phyloP scores from a whole-genome alignment of 2,888 invertebrate species.

The Nemapogon koenigi region DNA sequence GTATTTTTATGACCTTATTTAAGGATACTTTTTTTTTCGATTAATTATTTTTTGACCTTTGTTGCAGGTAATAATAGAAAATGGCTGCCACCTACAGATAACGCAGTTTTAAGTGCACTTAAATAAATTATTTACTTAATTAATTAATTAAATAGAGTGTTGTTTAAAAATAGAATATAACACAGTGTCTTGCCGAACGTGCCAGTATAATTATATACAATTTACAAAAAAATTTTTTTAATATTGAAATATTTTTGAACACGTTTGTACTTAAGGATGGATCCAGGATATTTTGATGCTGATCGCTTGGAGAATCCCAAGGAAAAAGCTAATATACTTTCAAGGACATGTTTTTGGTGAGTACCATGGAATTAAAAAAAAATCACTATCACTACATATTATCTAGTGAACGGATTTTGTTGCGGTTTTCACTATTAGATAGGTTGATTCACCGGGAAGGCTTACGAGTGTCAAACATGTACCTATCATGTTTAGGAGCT shows the following conservation, averaged over 20 bases:
- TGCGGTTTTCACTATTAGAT: not conserved
- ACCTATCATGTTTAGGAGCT: too few relatives aligned
- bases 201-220: not conserved
- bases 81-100: too few relatives aligned
- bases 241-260: too few relatives aligned
- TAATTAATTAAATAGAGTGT: too few relatives aligned
- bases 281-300: slow-evolving; percentile 56
- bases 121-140: too few relatives aligned
- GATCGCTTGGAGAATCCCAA: slow-evolving; percentile 67
- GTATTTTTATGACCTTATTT: too few relatives aligned
- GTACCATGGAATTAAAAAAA: slow-evolving; percentile 25
- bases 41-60: too few relatives aligned
- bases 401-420: not conserved
- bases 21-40: too few relatives aligned
- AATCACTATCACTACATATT: not conserved
- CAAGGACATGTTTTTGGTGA: slow-evolving; percentile 72
- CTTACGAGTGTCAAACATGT: not conserved
- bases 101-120: too few relatives aligned
- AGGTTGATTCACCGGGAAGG: not conserved
- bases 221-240: not conserved
- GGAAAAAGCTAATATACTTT: slow-evolving; percentile 67
- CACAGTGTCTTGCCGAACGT: not conserved
- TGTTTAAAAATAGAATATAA: too few relatives aligned
- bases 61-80: too few relatives aligned
- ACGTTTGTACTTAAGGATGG: slow-evolving; percentile 46